phyloP scores from a whole-genome alignment of 2,888 invertebrate genomes.

The Eupithecia abbreviata region DNA sequence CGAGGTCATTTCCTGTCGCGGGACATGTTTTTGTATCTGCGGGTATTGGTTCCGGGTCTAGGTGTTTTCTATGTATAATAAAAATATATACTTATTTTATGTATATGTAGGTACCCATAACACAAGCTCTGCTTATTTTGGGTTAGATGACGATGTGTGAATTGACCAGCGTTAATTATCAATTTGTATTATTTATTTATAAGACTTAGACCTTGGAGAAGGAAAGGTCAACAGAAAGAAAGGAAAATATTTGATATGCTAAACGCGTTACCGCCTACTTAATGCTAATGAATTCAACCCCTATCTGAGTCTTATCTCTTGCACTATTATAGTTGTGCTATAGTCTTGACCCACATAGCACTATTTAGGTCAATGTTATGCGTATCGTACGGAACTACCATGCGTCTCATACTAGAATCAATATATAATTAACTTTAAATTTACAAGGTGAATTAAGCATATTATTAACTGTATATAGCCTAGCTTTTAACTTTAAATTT shows the following conservation, averaged over 20 bases:
- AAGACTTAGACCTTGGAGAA: neutral
- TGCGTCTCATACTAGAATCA: neutral
- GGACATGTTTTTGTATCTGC: neutral
- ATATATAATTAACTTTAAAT: no score
- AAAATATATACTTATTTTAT: no score
- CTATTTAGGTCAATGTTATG: constrained; percentile 12
- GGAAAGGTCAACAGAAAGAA: neutral
- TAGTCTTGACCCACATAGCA: constrained; percentile 11
- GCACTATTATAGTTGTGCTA: neutral
- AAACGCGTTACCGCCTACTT: neutral
- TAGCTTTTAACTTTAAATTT: no score
- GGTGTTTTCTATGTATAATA: neutral
- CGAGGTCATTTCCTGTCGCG: neutral
- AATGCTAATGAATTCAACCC: constrained; percentile 6
- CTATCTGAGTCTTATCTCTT: constrained; percentile 7
- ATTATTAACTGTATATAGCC: no score
- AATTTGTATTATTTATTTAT: neutral
- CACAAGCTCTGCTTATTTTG: neutral
- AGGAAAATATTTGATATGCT: neutral
- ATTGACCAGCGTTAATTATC: no score
- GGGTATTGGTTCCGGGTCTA: neutral
- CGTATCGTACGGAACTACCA: neutral
- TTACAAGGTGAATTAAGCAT: no score
- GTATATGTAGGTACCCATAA: neutral
- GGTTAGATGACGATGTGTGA: neutral